These are phyloP conservation scores for Acanthosoma haemorrhoidale DNA, from an alignment of 2,888 invertebrate genomes.

Conservation along the genomic window DNA sequence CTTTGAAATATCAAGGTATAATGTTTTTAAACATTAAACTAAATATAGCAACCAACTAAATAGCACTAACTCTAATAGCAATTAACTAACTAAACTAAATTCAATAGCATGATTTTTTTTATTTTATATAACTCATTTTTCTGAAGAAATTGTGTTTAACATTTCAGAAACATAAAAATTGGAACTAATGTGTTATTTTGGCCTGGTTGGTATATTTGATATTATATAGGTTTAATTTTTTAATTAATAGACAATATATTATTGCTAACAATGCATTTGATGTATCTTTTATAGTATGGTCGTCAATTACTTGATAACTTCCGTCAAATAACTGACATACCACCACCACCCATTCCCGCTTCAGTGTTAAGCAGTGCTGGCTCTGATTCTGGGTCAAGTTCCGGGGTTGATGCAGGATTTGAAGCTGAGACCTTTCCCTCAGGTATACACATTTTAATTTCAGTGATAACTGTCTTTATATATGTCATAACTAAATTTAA, in stretches of 20 bases:
- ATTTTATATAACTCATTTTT: too few relatives aligned
- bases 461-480: background rate
- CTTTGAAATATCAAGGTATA: too few relatives aligned
- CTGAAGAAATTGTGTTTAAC: too few relatives aligned
- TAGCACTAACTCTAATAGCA: too few relatives aligned
- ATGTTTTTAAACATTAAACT: too few relatives aligned
- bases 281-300: conserved; percentile 56
- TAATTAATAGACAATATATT: background rate
- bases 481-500: background rate
- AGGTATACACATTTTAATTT: background rate
- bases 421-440: conserved; percentile 25
- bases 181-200: too few relatives aligned
- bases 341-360: conserved; percentile 26
- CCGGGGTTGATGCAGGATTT: conserved; percentile 28
- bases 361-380: conserved; percentile 29
- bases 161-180: too few relatives aligned
- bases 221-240: background rate
- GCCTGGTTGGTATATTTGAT: too few relatives aligned
- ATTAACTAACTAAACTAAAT: too few relatives aligned
- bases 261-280: background rate
- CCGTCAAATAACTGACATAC: conserved; percentile 64
- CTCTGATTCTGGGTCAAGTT: conserved; percentile 36
- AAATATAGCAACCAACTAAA: too few relatives aligned
- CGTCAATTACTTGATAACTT: conserved; percentile 82
- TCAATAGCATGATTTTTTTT: background rate